phyloP scores from a whole-genome alignment of 2,113 vertebrate species.

The Festucalex cinctus region DNA sequence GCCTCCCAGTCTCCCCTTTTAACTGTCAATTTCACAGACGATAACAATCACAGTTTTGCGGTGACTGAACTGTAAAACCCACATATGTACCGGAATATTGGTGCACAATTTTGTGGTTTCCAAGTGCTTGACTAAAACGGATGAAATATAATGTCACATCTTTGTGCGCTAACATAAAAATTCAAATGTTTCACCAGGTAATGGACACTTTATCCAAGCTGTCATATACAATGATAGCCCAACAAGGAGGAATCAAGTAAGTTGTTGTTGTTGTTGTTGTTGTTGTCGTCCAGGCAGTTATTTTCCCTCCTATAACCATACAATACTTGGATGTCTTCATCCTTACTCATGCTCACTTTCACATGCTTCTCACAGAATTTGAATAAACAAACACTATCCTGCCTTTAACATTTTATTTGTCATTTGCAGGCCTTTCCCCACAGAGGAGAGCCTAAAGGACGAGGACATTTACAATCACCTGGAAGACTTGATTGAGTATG shows the following conservation, averaged over 20 bases:
- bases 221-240: constrained; percentile 77
- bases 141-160: no score
- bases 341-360: no score
- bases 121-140: not conserved
- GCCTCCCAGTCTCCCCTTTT: no score
- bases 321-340: not conserved
- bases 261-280: constrained; percentile 16
- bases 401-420: constrained; percentile 6
- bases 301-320: not conserved
- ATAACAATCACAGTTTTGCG: not conserved
- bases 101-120: not conserved
- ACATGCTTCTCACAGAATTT: not conserved
- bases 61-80: not conserved
- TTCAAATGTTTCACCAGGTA: constrained; percentile 72
- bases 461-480: constrained; percentile 90
- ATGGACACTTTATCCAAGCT: constrained; percentile 90
- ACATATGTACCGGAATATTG: not conserved
- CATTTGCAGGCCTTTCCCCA: constrained; percentile 83
- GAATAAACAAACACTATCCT: not conserved
- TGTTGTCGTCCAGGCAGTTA: not conserved
- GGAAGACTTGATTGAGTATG: constrained; percentile 93
- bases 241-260: constrained; percentile 85
- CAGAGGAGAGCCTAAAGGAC: constrained; percentile 83
- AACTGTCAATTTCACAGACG: not conserved
- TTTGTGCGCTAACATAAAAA: not conserved